Evolutionary conservation across 2,888 invertebrate species (phyloP).

Genomic region (Entomobrya multifasciata): DNA sequence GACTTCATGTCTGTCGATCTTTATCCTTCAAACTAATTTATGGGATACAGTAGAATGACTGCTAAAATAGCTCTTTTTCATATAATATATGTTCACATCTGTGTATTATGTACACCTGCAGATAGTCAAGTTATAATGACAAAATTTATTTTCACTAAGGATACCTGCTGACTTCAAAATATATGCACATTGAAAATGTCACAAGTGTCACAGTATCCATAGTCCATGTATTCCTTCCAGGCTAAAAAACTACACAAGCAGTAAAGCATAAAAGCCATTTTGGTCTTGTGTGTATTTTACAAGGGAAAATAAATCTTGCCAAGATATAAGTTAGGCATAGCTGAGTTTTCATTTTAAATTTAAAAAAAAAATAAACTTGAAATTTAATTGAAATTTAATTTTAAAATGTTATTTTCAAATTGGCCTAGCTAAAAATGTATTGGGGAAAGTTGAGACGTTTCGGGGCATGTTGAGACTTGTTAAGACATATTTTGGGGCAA

Average conservation of each 20-base stretch:
- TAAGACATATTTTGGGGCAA: no score
- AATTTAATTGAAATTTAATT: no score
- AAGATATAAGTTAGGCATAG: no score
- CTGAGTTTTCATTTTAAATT: no score
- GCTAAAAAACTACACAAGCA: background rate
- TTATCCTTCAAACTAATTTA: background rate
- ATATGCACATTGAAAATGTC: background rate
- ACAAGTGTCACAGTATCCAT: background rate
- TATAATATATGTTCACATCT: background rate
- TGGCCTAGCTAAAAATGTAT: no score
- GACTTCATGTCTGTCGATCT: background rate
- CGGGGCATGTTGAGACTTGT: no score
- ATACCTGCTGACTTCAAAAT: slow-evolving; percentile 5
- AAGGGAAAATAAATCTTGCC: background rate
- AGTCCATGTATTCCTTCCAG: background rate
- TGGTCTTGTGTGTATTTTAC: background rate
- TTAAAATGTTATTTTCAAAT: no score
- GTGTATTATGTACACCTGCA: background rate
- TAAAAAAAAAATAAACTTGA: background rate
- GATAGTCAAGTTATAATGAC: background rate
- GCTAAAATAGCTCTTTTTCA: background rate
- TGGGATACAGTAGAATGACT: background rate
- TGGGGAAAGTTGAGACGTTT: no score
- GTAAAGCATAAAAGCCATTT: background rate
- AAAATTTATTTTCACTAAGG: slow-evolving; percentile 17